Conservation (phyloP, 2,113 vertebrate species). For the Haplotaxodon microlepis region DNA sequence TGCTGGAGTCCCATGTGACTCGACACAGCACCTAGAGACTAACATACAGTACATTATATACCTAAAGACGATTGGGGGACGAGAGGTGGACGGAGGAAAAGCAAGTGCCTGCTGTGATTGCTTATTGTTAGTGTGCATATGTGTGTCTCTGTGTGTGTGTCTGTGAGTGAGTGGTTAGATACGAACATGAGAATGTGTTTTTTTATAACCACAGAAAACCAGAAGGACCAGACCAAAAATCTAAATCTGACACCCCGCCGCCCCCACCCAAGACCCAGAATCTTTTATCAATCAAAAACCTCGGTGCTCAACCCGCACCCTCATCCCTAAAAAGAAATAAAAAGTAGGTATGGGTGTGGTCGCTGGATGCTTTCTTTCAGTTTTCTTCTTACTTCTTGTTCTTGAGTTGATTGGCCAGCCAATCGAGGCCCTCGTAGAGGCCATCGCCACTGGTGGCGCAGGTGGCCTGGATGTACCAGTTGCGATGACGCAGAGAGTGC, state of each 20-base stretch:
- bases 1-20: conserved; percentile 15
- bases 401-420: conserved; percentile 97
- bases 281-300: conserved; percentile 5
- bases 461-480: conserved; percentile 99
- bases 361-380: background rate
- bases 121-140: conserved; percentile 2
- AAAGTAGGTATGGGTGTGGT: background rate
- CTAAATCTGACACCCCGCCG: background rate
- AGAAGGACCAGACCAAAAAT: conserved; percentile 22
- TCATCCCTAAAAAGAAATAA: conserved; percentile 19
- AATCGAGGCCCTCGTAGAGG: conserved; percentile 94
- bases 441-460: conserved; percentile 95
- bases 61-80: conserved; percentile 35
- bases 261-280: background rate
- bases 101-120: conserved; percentile 34
- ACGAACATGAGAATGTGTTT: conserved; percentile 32
- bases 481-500: conserved; percentile 92
- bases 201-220: conserved; percentile 27
- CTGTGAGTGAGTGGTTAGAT: conserved; percentile 12
- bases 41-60: conserved; percentile 33
- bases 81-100: conserved; percentile 40
- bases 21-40: conserved; percentile 30
- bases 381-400: conserved; percentile 85
- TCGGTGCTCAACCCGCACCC: background rate
- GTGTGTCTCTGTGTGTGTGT: background rate